phyloP scores from a whole-genome alignment of 2,888 invertebrate genomes.

The Dicranocentrus wangi region DNA sequence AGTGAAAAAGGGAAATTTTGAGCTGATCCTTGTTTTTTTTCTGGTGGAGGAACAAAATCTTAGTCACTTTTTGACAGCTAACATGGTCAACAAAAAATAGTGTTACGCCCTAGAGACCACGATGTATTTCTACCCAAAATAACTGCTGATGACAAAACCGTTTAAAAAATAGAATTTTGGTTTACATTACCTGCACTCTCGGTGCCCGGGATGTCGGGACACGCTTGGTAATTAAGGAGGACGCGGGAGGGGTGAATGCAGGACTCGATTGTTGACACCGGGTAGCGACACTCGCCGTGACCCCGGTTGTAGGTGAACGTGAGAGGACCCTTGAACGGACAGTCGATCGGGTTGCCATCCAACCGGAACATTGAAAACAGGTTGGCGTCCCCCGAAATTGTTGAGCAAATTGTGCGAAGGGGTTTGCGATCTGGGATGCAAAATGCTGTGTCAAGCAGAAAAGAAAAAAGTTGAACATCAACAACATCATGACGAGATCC shows the following conservation, averaged over 20 bases:
- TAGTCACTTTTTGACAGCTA: too few relatives aligned
- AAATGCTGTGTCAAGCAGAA: conserved; percentile 52
- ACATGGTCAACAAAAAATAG: too few relatives aligned
- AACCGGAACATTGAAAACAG: conserved; percentile 92
- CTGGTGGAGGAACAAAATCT: too few relatives aligned
- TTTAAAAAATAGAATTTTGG: too few relatives aligned
- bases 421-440: conserved; percentile 63
- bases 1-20: too few relatives aligned
- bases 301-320: conserved; percentile 94
- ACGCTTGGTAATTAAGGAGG: conserved; percentile 92
- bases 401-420: conserved; percentile 66
- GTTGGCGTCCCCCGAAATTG: conserved; percentile 83
- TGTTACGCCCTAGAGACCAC: too few relatives aligned
- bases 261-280: conserved; percentile 92
- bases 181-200: conserved; percentile 85
- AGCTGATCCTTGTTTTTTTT: too few relatives aligned
- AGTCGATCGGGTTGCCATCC: conserved; percentile 90
- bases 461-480: background rate
- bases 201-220: conserved; percentile 92
- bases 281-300: conserved; percentile 90
- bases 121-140: too few relatives aligned
- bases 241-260: conserved; percentile 94
- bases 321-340: conserved; percentile 90
- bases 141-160: too few relatives aligned
- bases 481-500: too few relatives aligned